Evolutionary conservation across 2,888 invertebrate genomes (phyloP).

Genomic region (Orthosia cruda): DNA sequence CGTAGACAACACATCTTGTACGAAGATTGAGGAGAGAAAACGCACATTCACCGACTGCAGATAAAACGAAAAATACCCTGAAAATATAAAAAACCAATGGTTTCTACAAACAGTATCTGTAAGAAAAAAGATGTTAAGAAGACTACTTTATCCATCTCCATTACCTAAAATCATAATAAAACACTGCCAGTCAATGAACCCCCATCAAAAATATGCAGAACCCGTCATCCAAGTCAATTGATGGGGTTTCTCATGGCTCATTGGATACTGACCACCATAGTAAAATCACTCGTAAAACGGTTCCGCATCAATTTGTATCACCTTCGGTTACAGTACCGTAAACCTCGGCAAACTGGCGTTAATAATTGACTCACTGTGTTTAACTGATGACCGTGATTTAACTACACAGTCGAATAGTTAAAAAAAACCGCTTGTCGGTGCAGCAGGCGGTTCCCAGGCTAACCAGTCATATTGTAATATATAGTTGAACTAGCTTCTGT

Average conservation of each 20-base stretch:
- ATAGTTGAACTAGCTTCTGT: too few species aligned
- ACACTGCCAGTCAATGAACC: background rate
- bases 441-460: slow-evolving; percentile 13
- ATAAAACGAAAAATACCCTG: too few species aligned
- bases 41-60: too few species aligned
- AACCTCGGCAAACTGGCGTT: slow-evolving; percentile 23
- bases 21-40: too few species aligned
- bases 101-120: too few species aligned
- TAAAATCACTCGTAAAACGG: slow-evolving; percentile 38
- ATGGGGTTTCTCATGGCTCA: slow-evolving; percentile 16
- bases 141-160: too few species aligned
- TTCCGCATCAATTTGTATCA: slow-evolving; percentile 37
- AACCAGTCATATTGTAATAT: background rate
- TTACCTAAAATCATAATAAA: too few species aligned
- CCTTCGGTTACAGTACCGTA: slow-evolving; percentile 24
- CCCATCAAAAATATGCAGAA: slow-evolving; percentile 1
- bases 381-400: slow-evolving; percentile 37
- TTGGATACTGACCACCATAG: slow-evolving; percentile 22
- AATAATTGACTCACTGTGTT: slow-evolving; percentile 42
- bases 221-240: background rate
- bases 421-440: slow-evolving; percentile 6
- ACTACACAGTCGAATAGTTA: slow-evolving; percentile 31
- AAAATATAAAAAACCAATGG: too few species aligned
- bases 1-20: too few species aligned
- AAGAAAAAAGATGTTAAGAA: too few species aligned